Conservation (phyloP, 2,888 invertebrate species). For the Leptura quadrifasciata region DNA sequence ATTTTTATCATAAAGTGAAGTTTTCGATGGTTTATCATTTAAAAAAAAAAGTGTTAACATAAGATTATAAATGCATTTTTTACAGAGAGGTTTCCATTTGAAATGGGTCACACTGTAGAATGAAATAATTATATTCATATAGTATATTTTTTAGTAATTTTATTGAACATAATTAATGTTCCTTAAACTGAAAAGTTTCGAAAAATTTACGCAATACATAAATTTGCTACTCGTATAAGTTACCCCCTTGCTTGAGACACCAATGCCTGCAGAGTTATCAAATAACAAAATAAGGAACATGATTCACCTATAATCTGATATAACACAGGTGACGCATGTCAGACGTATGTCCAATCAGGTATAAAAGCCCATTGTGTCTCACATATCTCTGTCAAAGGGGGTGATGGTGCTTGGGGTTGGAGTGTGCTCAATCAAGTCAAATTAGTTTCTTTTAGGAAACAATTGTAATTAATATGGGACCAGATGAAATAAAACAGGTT, state of each 20-base stretch:
- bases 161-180: too few species aligned
- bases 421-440: slow-evolving; percentile 46
- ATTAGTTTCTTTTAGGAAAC: slow-evolving; percentile 48
- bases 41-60: too few species aligned
- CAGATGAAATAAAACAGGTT: not conserved
- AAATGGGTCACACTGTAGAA: too few species aligned
- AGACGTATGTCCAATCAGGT: slow-evolving; percentile 64
- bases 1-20: too few species aligned
- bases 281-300: slow-evolving; percentile 59
- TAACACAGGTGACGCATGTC: slow-evolving; percentile 65
- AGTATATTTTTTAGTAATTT: too few species aligned
- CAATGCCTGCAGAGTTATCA: slow-evolving; percentile 32
- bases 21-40: too few species aligned
- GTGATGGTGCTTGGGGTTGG: slow-evolving; percentile 37
- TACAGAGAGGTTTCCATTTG: too few species aligned
- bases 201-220: too few species aligned
- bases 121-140: too few species aligned
- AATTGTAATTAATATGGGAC: slow-evolving; percentile 42
- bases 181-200: too few species aligned
- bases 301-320: slow-evolving; percentile 65
- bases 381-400: slow-evolving; percentile 52
- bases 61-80: too few species aligned
- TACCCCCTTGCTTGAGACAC: not conserved
- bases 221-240: too few species aligned
- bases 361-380: slow-evolving; percentile 49